These are phyloP conservation scores for Melanotaenia boesemani DNA, from an alignment of 2,797 vertebrate species.

Conservation along the genomic window DNA sequence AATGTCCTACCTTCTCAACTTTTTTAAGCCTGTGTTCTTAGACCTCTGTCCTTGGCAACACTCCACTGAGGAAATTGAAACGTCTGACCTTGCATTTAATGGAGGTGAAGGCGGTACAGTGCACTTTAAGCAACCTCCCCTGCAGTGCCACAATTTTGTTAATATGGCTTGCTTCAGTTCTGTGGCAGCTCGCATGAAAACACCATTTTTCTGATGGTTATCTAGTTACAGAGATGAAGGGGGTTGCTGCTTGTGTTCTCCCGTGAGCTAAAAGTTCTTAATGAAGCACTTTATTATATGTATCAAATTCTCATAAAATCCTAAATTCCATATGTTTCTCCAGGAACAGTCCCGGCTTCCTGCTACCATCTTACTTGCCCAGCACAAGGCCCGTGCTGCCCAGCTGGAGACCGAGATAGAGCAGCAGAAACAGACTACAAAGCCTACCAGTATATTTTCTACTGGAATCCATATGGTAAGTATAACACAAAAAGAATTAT, in stretches of 20 bases:
- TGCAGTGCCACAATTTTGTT: conserved; percentile 56
- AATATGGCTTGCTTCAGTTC: conserved; percentile 62
- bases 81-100: conserved; percentile 75
- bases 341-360: conserved; percentile 95
- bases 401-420: conserved; percentile 93
- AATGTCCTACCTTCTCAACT: conserved; percentile 45
- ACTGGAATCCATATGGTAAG: conserved; percentile 97
- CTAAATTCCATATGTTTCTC: conserved; percentile 44
- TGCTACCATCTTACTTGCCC: conserved; percentile 92
- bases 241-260: neutral
- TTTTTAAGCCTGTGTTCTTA: conserved; percentile 58
- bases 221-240: conserved; percentile 14
- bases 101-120: conserved; percentile 65
- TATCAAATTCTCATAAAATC: conserved; percentile 25
- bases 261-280: conserved; percentile 5
- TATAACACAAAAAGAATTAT: conserved; percentile 9
- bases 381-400: conserved; percentile 93
- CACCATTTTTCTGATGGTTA: conserved; percentile 30
- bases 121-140: conserved; percentile 61
- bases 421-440: conserved; percentile 90
- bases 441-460: conserved; percentile 92
- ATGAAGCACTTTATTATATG: conserved; percentile 12
- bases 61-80: conserved; percentile 74
- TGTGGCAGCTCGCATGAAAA: conserved; percentile 47
- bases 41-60: conserved; percentile 68